Base-by-base conservation (phyloP, 2,888 invertebrate species). In the Cenopis cana region DNA sequence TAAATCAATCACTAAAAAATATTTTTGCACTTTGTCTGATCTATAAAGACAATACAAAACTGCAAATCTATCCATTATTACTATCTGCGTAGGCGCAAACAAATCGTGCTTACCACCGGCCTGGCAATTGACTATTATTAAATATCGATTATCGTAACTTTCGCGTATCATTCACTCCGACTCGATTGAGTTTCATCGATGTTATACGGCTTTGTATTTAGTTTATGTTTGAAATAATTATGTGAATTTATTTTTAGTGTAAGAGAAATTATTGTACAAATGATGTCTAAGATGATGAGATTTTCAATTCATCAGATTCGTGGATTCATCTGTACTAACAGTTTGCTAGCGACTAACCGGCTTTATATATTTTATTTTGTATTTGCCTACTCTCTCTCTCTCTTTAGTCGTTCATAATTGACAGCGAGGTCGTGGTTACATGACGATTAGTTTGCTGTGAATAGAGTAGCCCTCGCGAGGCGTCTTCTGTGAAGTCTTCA, bases 111-210 rank as follows among this genome's bases (percentile, higher is more conserved):
- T 56, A 64, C 56, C 52, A 64, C 18, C 29, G 38, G 46, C 29
- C 59, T 18, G 57, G 33, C 54, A 70, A 54, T 59, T 55, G 54
- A 70, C 59, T 65, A 54, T 60, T 70, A 70, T 70, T 70, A 66
- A 70, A 66, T 54, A 59, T 66, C 65, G 65, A 70, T 66, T 65
- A 69, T 59, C 57, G 64, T 69, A 41, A 70, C 59, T 70, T 65
- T 66, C 70, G 46, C 52, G 59, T 54, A 66, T 70, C 65, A 70
- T 70, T 65, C 54, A 54, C 20, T 68, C 50, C 18, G 49, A 41
- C 18, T 59, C 57, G 41, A 52, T 57, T 29, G 46, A 46, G 24
- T 29, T 17, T 41, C 38, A 50, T 38, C 52, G 50, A 10, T 4
- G 60, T n/a, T 10, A 29, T 60, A n/a, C 24, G 11, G 17, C 4